Evolutionary conservation across 1,140 invertebrate genomes (phyloP), one percentile per base, ranked within the genome.

Genomic region (Pemphigus obesinymphae): DNA sequence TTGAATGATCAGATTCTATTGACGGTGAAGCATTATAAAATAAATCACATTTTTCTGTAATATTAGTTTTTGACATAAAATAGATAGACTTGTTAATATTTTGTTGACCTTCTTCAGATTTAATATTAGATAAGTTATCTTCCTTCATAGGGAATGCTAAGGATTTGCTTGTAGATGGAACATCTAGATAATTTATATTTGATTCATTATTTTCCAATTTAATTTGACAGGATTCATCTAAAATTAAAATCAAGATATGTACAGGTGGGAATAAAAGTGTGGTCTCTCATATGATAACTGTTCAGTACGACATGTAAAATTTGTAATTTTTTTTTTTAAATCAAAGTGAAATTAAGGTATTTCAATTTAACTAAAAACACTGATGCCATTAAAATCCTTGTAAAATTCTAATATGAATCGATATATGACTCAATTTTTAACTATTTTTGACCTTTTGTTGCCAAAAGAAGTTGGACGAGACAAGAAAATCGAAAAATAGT

Each of bases 151-250:
- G 26, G 5, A 50, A 31, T 31, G 26, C 11, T 34, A 23, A 15
- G 17, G 29, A n/a, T 73, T 73, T 73, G 29, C 70, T 73, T n/a
- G 70, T 73, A 31, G 70, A 73, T 34, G 70, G 70, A 50, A 31
- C 20, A 50, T 50, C 45, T 2, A 13, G 15, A 50, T 13, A 10
- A 50, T 20, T 23, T n/a, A 50, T 23, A n/a, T 3, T 73, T 50
- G 45, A 1, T 31, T 34, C 10, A 26, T 11, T 50, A 0, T 34
- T 50, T 31, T 73, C 26, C 17, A 50, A 34, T 73, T 73, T 50
- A 31, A 15, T 29, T 31, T 48, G 15, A 50, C 26, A 31, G 31
- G 45, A 2, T 50, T 50, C 70, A n/a, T 73, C 70, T 73, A 73
- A 50, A 3, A 73, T 31, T 34, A 48, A 73, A 31, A 61, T 7